Conservation (phyloP, 2,797 vertebrate genomes). For the Hemitrygon akajei region DNA sequence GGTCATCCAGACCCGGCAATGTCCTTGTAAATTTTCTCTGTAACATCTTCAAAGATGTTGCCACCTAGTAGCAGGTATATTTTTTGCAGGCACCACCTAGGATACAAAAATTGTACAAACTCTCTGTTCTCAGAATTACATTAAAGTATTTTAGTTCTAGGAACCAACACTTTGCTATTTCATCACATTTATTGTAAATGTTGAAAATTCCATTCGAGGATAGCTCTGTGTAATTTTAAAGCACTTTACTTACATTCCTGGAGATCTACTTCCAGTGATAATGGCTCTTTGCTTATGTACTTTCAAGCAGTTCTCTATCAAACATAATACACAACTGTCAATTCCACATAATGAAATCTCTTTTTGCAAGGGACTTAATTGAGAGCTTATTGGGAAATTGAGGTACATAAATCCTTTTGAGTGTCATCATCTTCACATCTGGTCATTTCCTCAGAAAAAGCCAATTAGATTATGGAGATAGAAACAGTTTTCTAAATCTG, state of each 20-base stretch:
- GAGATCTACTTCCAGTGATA: neutral
- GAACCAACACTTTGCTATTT: neutral
- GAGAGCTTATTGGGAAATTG: constrained; percentile 9
- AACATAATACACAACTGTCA: neutral
- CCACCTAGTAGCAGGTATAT: neutral
- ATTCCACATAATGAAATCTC: neutral
- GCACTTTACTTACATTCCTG: neutral
- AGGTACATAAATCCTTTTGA: neutral
- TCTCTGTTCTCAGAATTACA: neutral
- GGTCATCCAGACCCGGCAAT: no score
- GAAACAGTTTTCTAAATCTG: neutral
- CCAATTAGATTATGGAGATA: neutral
- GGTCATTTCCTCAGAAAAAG: neutral
- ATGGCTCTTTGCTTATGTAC: neutral
- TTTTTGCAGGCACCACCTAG: neutral
- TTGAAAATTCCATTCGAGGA: neutral
- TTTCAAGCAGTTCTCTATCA: neutral
- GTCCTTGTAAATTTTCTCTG: no score
- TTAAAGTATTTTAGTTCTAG: neutral
- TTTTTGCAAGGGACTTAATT: neutral
- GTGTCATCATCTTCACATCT: neutral
- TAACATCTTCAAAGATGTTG: no score
- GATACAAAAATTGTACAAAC: neutral
- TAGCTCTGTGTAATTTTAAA: neutral
- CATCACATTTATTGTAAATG: neutral